A percentile compares a stretch with the other conserved stretches of the same genome.
phyloP scores from a whole-genome alignment of 2,888 invertebrate genomes.

The Xylota segnis region DNA sequence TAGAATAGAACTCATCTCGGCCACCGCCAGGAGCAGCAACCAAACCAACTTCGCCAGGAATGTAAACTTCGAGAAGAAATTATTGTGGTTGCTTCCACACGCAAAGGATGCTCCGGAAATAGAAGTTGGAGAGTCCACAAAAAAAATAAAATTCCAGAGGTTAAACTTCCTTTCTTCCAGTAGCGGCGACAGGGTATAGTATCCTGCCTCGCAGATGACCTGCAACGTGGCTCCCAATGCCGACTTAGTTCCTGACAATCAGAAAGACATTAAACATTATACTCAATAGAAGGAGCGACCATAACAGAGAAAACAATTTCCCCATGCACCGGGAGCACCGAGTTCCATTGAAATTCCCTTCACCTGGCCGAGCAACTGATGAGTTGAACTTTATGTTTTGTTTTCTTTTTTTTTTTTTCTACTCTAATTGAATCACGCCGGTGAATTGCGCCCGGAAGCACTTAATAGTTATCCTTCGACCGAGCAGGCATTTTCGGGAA shows the following conservation, averaged over 20 bases:
- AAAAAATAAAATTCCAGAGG: conserved; percentile 29
- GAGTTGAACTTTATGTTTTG: conserved; percentile 50
- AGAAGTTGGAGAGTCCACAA: conserved; percentile 24
- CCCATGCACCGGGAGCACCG: neutral
- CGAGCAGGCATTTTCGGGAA: conserved; percentile 4
- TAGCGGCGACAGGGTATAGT: neutral
- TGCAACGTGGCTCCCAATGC: conserved; percentile 2
- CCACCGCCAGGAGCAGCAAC: neutral
- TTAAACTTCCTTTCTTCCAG: conserved; percentile 2
- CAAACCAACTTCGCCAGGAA: conserved; percentile 37
- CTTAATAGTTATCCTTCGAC: conserved; percentile 44
- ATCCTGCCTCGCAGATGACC: conserved; percentile 38
- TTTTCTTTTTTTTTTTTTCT: neutral
- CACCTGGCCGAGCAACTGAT: conserved; percentile 36
- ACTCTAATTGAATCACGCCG: conserved; percentile 67
- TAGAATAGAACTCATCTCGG: too few species aligned
- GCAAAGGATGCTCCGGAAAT: conserved; percentile 25
- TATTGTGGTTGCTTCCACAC: conserved; percentile 63
- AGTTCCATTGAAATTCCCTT: conserved; percentile 29
- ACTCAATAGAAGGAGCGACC: conserved; percentile 19
- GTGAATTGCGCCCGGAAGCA: conserved; percentile 51
- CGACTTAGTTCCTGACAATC: conserved; percentile 62
- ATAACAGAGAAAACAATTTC: conserved; percentile 32
- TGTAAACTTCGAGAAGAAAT: conserved; percentile 57
- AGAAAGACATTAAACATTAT: conserved; percentile 71